Evolutionary conservation across 1,140 invertebrate genomes (phyloP).

Genomic region (Ylistrum balloti): DNA sequence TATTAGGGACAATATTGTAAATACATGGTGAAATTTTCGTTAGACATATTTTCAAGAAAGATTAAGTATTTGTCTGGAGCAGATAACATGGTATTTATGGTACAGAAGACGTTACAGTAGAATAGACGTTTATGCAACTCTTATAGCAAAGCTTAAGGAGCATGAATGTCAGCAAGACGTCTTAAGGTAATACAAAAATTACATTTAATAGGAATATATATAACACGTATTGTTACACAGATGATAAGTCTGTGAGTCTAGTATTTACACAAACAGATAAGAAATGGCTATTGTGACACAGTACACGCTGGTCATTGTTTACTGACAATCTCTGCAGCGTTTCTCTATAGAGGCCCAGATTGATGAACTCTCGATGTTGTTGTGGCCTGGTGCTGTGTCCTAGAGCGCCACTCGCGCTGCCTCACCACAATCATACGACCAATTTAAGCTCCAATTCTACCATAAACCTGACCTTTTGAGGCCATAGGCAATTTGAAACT

Average conservation of each 20-base stretch:
- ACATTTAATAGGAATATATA: too few relatives aligned
- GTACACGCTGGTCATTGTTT: not conserved
- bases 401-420: not conserved
- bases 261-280: too few relatives aligned
- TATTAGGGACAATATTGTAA: too few relatives aligned
- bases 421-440: conserved; percentile 6
- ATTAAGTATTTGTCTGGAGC: too few relatives aligned
- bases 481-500: conserved; percentile 33
- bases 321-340: not conserved
- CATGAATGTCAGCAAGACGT: too few relatives aligned
- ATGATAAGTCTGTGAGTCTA: not conserved
- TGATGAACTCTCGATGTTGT: not conserved
- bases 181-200: too few relatives aligned
- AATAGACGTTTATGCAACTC: too few relatives aligned
- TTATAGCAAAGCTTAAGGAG: too few relatives aligned
- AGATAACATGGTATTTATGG: too few relatives aligned
- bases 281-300: not conserved
- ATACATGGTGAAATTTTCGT: too few relatives aligned
- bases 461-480: conserved; percentile 24
- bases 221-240: not conserved
- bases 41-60: too few relatives aligned
- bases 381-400: not conserved
- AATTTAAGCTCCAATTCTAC: not conserved
- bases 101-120: too few relatives aligned
- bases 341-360: not conserved